These are phyloP conservation scores for Nebria brevicollis DNA, from an alignment of 2,888 invertebrate genomes.

Conservation along the genomic window DNA sequence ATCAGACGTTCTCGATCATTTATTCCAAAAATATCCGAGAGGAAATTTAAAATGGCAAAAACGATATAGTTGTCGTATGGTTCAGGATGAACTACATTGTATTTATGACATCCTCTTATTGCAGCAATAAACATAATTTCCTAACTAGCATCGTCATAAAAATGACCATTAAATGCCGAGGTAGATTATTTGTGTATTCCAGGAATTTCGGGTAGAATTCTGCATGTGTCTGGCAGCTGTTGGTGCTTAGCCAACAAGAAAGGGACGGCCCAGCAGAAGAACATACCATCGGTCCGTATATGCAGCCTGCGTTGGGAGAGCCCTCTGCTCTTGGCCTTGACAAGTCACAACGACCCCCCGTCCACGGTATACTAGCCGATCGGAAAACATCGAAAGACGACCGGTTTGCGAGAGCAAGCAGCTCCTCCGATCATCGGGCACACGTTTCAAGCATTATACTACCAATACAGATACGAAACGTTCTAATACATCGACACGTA, in stretches of 20 bases:
- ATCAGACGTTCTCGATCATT: not conserved
- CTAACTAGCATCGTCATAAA: not conserved
- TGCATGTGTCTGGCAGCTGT: constrained; percentile 11
- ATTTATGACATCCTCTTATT: not conserved
- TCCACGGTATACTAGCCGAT: constrained; percentile 40
- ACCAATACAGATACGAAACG: constrained; percentile 6
- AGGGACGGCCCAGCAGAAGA: not conserved
- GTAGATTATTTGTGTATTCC: not conserved
- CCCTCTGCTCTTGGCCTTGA: constrained; percentile 46
- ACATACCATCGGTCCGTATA: constrained; percentile 4
- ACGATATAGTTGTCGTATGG: too few species aligned
- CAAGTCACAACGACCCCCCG: constrained; percentile 47
- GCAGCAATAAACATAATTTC: not conserved
- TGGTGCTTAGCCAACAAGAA: not conserved
- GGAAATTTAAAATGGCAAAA: too few species aligned
- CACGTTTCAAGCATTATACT: constrained; percentile 15
- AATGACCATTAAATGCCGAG: not conserved
- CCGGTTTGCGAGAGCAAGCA: constrained; percentile 17
- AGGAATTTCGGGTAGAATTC: not conserved
- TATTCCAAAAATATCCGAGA: not conserved
- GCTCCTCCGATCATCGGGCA: constrained; percentile 11
- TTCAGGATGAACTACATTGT: not conserved
- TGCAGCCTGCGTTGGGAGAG: constrained; percentile 19
- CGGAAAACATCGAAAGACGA: constrained; percentile 40
- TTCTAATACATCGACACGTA: not conserved